These are phyloP conservation scores for Centropristis striata DNA, from an alignment of 2,113 vertebrate species.

Conservation along the genomic window DNA sequence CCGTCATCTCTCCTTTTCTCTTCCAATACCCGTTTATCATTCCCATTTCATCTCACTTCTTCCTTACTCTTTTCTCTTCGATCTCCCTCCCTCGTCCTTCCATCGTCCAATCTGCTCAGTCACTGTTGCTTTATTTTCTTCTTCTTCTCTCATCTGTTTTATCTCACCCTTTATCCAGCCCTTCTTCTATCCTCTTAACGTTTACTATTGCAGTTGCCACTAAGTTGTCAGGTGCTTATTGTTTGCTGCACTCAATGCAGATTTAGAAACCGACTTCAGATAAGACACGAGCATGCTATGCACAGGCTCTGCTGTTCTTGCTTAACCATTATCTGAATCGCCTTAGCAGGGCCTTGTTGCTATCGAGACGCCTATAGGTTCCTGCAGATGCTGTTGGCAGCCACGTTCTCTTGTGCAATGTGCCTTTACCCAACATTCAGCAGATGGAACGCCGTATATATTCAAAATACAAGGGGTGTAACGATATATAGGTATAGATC, in stretches of 20 bases:
- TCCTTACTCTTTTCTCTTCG: constrained; percentile 21
- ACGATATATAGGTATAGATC: too few species aligned
- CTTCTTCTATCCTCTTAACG: constrained; percentile 29
- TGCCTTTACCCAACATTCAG: background rate
- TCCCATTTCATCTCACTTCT: constrained; percentile 31
- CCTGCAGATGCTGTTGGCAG: background rate
- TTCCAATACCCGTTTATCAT: constrained; percentile 25
- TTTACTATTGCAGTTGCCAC: background rate
- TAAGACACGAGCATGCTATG: background rate
- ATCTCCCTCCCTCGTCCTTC: constrained; percentile 28
- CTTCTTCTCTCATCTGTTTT: constrained; percentile 16
- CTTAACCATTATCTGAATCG: background rate
- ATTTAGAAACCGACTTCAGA: constrained; percentile 8
- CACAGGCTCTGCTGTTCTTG: constrained; percentile 1
- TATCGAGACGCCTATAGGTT: background rate
- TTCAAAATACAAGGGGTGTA: too few species aligned
- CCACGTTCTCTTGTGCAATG: background rate
- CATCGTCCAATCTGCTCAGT: background rate
- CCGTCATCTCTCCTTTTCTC: background rate
- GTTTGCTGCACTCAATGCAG: constrained; percentile 1
- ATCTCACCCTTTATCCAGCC: constrained; percentile 37
- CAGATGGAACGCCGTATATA: too few species aligned
- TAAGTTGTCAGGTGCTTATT: background rate
- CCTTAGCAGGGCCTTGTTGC: background rate
- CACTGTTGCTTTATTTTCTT: background rate